phyloP scores from a whole-genome alignment of 64 coral and sea anemone species.

The Stichodactyla mertensii region DNA sequence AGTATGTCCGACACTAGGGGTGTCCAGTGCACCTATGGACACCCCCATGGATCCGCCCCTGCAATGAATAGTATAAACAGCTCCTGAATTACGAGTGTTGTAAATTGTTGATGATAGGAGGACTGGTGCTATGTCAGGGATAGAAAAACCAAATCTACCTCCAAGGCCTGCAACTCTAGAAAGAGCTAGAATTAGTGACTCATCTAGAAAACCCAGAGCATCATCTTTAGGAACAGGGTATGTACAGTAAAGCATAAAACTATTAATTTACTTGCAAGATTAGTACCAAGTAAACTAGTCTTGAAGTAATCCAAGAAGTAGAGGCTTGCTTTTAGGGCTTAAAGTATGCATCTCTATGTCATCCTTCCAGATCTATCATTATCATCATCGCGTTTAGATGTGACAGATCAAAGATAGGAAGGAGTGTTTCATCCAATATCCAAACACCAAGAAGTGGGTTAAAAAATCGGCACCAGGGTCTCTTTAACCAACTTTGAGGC shows the following conservation, averaged over 20 bases:
- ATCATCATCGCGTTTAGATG: too few species aligned
- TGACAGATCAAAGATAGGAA: too few species aligned
- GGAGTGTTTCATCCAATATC: too few species aligned
- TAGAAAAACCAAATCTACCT: slow-evolving; percentile 19
- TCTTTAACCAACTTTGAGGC: too few species aligned
- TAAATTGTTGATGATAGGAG: slow-evolving; percentile 12
- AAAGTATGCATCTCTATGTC: too few species aligned
- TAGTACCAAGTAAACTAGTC: neutral
- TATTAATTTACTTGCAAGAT: neutral
- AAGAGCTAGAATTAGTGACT: neutral
- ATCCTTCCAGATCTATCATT: too few species aligned
- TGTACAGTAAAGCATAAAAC: neutral
- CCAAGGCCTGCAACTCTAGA: slow-evolving; percentile 20
- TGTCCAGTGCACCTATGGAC: too few species aligned
- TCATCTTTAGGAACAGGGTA: slow-evolving; percentile 10
- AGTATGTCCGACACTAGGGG: too few species aligned
- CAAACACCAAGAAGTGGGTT: too few species aligned
- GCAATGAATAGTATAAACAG: neutral
- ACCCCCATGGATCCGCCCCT: too few species aligned
- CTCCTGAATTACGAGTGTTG: neutral
- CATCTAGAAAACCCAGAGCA: slow-evolving; percentile 16
- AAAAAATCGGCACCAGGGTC: too few species aligned
- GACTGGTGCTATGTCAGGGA: neutral
- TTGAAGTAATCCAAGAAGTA: neutral
- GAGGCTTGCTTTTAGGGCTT: too few species aligned